Conservation (phyloP, 2,113 vertebrate species). For the Hippocampus guttulatus region DNA sequence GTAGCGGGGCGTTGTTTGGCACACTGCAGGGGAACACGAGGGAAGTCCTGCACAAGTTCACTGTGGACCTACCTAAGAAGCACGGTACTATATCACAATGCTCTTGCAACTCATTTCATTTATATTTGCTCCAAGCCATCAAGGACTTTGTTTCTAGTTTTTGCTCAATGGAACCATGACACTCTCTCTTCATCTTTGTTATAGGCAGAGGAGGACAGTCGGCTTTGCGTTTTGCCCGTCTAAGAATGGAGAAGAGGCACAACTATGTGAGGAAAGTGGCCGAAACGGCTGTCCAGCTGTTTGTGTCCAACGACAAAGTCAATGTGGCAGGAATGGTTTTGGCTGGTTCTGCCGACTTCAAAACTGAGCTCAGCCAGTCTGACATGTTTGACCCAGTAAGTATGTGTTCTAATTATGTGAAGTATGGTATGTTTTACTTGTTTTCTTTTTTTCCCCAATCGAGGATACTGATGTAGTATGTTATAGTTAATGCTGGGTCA, state of each 20-base stretch:
- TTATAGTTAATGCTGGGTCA: not conserved
- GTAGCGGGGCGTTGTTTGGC: slow-evolving; percentile 97
- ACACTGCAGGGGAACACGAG: slow-evolving; percentile 98
- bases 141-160: not conserved
- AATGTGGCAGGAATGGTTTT: slow-evolving; percentile 96
- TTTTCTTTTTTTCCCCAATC: not conserved
- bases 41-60: slow-evolving; percentile 99
- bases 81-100: slow-evolving; percentile 76
- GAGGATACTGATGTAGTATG: not conserved
- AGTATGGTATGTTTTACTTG: not conserved
- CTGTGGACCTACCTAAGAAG: slow-evolving; percentile 99
- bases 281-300: slow-evolving; percentile 96
- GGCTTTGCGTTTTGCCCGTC: slow-evolving; percentile 94
- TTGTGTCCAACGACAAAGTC: slow-evolving; percentile 97
- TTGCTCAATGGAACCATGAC: not conserved
- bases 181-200: slow-evolving; percentile 15
- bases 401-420: not conserved
- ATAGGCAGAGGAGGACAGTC: slow-evolving; percentile 97
- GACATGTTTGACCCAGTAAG: slow-evolving; percentile 99
- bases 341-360: slow-evolving; percentile 97
- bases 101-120: not conserved
- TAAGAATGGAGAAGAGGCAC: slow-evolving; percentile 98
- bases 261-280: slow-evolving; percentile 99
- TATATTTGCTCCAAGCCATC: not conserved
- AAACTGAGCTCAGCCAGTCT: slow-evolving; percentile 97